These are phyloP conservation scores for Patella depressa DNA, from an alignment of 2,888 invertebrate genomes.

Conservation along the genomic window DNA sequence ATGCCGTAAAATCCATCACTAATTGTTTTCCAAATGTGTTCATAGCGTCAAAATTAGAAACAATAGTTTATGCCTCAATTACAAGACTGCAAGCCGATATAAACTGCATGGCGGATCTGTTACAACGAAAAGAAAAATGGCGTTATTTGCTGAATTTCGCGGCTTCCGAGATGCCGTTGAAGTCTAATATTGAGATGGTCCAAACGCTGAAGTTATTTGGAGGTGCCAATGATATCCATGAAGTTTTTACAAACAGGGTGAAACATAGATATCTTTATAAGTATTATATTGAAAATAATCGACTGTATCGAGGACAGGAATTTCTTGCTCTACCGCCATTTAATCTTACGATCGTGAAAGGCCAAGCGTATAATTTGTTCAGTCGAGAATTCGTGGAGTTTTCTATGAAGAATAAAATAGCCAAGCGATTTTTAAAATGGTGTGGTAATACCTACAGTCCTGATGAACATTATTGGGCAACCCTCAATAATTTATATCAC, in stretches of 20 bases:
- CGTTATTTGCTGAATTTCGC: conserved; percentile 64
- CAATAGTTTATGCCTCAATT: conserved; percentile 53
- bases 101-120: conserved; percentile 55
- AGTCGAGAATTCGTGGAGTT: conserved; percentile 55
- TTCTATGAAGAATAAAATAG: conserved; percentile 40
- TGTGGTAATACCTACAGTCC: conserved; percentile 54
- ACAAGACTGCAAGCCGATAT: conserved; percentile 54
- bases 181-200: conserved; percentile 61
- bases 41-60: conserved; percentile 53
- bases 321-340: conserved; percentile 42
- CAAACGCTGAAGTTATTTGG: conserved; percentile 53
- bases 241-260: conserved; percentile 33
- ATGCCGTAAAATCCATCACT: conserved; percentile 43
- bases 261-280: conserved; percentile 19
- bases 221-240: conserved; percentile 59
- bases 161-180: conserved; percentile 58
- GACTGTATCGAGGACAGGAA: conserved; percentile 32
- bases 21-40: conserved; percentile 67
- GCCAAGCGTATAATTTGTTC: conserved; percentile 58
- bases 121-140: conserved; percentile 41
- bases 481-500: conserved; percentile 50
- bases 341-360: conserved; percentile 50
- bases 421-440: conserved; percentile 50
- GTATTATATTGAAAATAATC: conserved; percentile 21
- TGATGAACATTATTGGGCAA: conserved; percentile 64